Percentiles rank a stretch among this genome's conserved stretches.
phyloP scores from a whole-genome alignment of 2,797 vertebrate species.

The Tragopan temminckii region DNA sequence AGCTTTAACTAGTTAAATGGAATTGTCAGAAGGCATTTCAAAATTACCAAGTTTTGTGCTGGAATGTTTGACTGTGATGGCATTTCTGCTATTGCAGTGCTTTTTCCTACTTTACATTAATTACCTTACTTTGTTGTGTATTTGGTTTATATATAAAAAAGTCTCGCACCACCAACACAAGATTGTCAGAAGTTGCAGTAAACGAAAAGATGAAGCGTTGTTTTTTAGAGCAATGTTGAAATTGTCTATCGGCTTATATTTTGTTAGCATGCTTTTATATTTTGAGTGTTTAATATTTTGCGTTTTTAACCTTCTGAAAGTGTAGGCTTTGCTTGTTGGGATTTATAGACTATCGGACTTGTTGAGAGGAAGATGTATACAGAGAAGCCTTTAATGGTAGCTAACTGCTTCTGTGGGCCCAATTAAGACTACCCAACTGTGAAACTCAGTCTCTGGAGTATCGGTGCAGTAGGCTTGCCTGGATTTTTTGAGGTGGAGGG shows the following conservation, averaged over 20 bases:
- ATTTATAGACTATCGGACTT: constrained; percentile 31
- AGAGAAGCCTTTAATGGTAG: constrained; percentile 61
- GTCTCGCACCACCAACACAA: accelerated
- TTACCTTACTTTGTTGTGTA: not conserved
- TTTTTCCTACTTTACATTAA: not conserved
- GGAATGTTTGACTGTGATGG: not conserved
- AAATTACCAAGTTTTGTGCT: not conserved
- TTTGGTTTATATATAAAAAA: not conserved
- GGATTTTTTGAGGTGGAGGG: constrained; percentile 11
- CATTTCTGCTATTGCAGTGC: not conserved
- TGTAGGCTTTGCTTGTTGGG: not conserved
- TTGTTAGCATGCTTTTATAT: not conserved
- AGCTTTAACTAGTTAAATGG: not conserved
- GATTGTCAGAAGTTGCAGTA: not conserved
- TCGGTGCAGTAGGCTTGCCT: not conserved
- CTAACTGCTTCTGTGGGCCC: constrained; percentile 69
- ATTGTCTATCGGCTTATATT: not conserved
- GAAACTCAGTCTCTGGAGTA: constrained; percentile 52
- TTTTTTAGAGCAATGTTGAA: not conserved
- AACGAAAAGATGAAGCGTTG: not conserved
- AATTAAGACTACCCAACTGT: constrained; percentile 69
- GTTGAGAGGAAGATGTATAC: constrained; percentile 54
- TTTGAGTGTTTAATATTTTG: not conserved
- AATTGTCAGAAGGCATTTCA: not conserved
- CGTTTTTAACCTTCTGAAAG: constrained; percentile 23